These are phyloP conservation scores for Macaria notata DNA, from an alignment of 2,888 invertebrate genomes.

Conservation along the genomic window DNA sequence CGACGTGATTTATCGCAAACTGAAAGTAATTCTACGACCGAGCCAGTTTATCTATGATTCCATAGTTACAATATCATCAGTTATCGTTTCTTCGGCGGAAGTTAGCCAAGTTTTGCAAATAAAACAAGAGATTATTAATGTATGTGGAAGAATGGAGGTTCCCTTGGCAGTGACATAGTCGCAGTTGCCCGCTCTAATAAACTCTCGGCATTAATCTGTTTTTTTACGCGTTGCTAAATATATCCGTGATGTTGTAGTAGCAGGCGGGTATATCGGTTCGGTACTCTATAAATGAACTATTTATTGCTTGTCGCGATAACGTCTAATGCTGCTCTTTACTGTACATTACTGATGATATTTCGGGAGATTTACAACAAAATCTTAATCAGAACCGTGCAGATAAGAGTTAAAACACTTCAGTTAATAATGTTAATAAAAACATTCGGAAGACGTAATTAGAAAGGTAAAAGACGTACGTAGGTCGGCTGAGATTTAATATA, in stretches of 20 bases:
- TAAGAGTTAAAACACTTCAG: too few relatives aligned
- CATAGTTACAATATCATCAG: too few relatives aligned
- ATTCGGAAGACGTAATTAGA: too few relatives aligned
- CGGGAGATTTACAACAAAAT: neutral
- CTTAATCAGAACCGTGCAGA: neutral
- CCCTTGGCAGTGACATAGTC: slow-evolving; percentile 47
- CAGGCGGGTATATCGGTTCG: slow-evolving; percentile 26
- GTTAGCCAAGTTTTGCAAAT: slow-evolving; percentile 19
- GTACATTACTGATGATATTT: slow-evolving; percentile 16
- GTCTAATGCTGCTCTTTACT: slow-evolving; percentile 16
- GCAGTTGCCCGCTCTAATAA: slow-evolving; percentile 35
- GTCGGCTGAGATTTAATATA: too few relatives aligned
- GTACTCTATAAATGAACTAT: slow-evolving; percentile 29
- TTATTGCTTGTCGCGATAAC: slow-evolving; percentile 25
- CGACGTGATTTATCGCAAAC: slow-evolving; percentile 16
- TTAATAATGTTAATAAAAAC: too few relatives aligned
- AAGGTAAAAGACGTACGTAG: too few relatives aligned
- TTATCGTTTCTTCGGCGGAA: neutral
- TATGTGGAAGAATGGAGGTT: slow-evolving; percentile 27
- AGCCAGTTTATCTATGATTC: too few relatives aligned
- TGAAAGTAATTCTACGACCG: slow-evolving; percentile 6
- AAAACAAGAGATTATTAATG: slow-evolving; percentile 35
- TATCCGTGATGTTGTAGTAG: slow-evolving; percentile 29
- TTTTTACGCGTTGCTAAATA: slow-evolving; percentile 34
- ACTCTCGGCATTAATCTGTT: slow-evolving; percentile 39